Base-by-base conservation (phyloP, 2,113 vertebrate species). In the Sander lucioperca region DNA sequence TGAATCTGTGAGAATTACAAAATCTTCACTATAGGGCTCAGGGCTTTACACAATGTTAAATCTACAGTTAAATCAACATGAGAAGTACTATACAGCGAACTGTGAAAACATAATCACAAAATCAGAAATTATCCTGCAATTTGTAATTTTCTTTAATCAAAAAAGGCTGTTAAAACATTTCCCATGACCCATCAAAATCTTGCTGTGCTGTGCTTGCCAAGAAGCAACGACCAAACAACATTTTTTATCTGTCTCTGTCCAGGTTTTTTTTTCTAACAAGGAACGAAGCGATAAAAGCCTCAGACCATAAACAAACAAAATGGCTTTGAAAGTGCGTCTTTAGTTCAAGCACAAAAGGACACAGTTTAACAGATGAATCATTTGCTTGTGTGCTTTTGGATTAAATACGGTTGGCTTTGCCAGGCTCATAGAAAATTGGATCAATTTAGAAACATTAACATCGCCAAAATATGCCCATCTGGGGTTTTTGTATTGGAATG, bases 301-400 rank as follows among this genome's bases (percentile, higher is more conserved):
- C 33, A 58, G 50, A 70, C 76, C 62, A 51, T 9, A 4, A 82
- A 76, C 68, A 80, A 58, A 85, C 50, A 45, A 69, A 69, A 75
- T 4, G 18, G 1, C 8, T 73, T 56, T 56, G 47, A 61, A 78
- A 39, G 15, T 54, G n/a, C 63, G 54, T 16, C 43, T 86, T 84
- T 51, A 33, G 48, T 68, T 67, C 27, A 33, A 62, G 57, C 61
- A 69, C 47, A 68, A 68, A 79, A 53, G 25, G 27, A 61, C 51
- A 21, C 18, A n/a, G 36, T 84, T 80, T 59, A 65, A 66, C 25
- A 27, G 53, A 85, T 82, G 65, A 87, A 75, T 77, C 63, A 65
- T 83, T 77, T 65, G n/a, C 25, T 77, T 70, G 68, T 67, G 56
- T 25, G 64, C 56, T 79, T 70, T 84, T 63, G 75, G 53, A 79